Evolutionary conservation across 2,888 invertebrate genomes (phyloP).

Genomic region (Dryomyza anilis): DNA sequence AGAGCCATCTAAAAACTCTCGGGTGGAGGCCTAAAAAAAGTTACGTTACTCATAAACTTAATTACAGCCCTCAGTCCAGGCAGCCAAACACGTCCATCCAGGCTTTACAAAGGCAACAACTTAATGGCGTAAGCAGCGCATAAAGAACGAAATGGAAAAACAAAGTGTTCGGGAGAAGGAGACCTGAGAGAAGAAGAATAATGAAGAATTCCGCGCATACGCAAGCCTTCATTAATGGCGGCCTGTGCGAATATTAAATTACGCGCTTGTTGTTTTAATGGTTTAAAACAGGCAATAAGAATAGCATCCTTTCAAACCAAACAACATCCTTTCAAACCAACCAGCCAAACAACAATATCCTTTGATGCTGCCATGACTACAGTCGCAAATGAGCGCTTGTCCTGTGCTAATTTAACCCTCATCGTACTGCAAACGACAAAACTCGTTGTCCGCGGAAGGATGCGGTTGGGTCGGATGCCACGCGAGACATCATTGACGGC

Average conservation of each 20-base stretch:
- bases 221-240: conserved; percentile 21
- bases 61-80: conserved; percentile 5
- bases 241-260: conserved; percentile 38
- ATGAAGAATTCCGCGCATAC: conserved; percentile 5
- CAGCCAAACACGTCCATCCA: too few relatives aligned
- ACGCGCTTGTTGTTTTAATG: conserved; percentile 41
- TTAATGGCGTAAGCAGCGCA: conserved; percentile 4
- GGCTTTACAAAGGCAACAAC: conserved; percentile 1
- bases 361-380: not conserved
- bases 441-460: not conserved
- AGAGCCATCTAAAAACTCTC: too few relatives aligned
- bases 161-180: too few relatives aligned
- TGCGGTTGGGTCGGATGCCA: not conserved
- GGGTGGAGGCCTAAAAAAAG: not conserved
- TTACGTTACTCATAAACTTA: conserved; percentile 18
- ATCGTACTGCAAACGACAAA: not conserved
- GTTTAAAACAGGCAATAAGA: conserved; percentile 29
- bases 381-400: not conserved
- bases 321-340: conserved; percentile 14
- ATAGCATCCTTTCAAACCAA: not conserved
- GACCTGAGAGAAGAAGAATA: too few relatives aligned
- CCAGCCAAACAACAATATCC: too few relatives aligned
- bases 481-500: not conserved
- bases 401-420: conserved; percentile 14
- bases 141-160: not conserved